Evolutionary conservation across 2,888 invertebrate species (phyloP).

Genomic region (Liposcelis brunnea): DNA sequence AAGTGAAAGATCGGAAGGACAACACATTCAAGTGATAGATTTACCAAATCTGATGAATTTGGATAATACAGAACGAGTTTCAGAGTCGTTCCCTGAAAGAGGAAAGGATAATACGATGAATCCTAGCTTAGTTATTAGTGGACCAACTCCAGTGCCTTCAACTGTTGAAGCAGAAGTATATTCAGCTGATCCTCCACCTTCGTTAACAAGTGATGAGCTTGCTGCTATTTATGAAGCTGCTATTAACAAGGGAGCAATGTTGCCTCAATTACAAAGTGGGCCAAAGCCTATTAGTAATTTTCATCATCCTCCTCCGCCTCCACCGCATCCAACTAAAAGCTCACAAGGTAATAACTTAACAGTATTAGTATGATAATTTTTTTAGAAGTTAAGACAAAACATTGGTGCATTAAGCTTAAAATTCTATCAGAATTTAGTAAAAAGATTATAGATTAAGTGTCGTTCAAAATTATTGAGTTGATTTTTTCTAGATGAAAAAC

Average conservation of each 20-base stretch:
- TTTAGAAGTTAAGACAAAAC: too few relatives aligned
- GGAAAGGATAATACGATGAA: neutral
- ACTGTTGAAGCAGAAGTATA: neutral
- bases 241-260: constrained; percentile 22
- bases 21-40: neutral
- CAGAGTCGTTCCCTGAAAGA: neutral
- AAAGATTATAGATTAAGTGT: too few relatives aligned
- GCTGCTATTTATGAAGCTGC: constrained; percentile 31
- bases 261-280: constrained; percentile 1
- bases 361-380: too few relatives aligned
- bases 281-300: neutral
- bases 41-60: neutral
- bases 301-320: neutral
- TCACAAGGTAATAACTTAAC: too few relatives aligned
- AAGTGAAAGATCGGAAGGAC: neutral
- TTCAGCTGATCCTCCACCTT: constrained; percentile 12
- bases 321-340: neutral
- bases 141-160: constrained; percentile 1
- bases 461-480: too few relatives aligned
- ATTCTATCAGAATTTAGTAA: too few relatives aligned
- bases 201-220: constrained; percentile 27
- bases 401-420: too few relatives aligned
- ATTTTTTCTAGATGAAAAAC: too few relatives aligned
- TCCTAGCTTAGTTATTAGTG: neutral
- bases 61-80: constrained; percentile 1